Base-by-base conservation (phyloP, 2,797 vertebrate genomes). In the Taenioides sp. region DNA sequence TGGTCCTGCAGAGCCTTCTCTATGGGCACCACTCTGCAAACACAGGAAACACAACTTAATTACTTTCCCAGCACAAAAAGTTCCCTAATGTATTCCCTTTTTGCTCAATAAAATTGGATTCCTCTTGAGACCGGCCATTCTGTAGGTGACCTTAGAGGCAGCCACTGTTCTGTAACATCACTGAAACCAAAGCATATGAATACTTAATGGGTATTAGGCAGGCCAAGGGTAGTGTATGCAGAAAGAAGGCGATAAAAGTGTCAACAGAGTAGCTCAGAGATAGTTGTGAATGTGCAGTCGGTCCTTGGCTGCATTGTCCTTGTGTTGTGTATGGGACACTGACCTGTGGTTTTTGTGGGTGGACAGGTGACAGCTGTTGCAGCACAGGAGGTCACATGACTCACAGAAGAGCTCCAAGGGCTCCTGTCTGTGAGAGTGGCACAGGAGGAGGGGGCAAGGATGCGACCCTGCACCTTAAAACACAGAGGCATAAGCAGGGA, bases 361-460 rank as follows among this genome's bases (percentile, higher is more conserved):
- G 82, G 94, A 94, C 92, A 95, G 92, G 90, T 94, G 94, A 91
- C 94, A 95, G 92, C 92, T 94, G 92, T 91, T 94, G 75, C 94
- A 95, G 92, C 94, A 93, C 91, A 95, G 90, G 82, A 94, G 93
- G 91, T 94, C 93, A 86, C 94, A 95, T 82, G 93, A 94, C 89
- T 95, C 93, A 80, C 94, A 95, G 89, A 94, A 93, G 83, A 94
- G 91, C 84, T 94, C 93, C 91, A 95, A 92, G 87, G 92, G 91
- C 91, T 95, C 93, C 87, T 94, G 93, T 91, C 92, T 91, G 85
- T 95, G 94, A 80, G 91, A 88, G 71, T 91, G 92, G 91, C 94
- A 95, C 87, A 88, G 91, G 85, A 92, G 92, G 73, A 93, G 84
- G 75, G 90, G 79, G 47, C 88, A 90, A 78, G 90, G 91, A 80